Evolutionary conservation across 2,113 vertebrate genomes (phyloP), one percentile per base, ranked within the genome.

Genomic region (Sprattus sprattus): DNA sequence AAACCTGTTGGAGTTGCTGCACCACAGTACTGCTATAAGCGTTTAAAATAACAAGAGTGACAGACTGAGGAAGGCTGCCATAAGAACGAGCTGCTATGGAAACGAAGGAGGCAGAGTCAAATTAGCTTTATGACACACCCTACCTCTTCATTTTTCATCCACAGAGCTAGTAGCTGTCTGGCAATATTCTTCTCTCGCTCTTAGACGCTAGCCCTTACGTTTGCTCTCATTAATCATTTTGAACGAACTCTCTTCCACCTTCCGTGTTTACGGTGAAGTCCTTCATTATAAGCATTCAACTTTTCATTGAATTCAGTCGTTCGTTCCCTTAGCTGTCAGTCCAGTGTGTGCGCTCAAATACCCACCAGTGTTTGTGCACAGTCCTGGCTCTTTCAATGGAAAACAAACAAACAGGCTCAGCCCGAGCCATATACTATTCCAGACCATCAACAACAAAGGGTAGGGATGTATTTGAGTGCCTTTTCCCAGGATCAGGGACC

Each of bases 1-100:
- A 83, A 85, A 81, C 89, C 86, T 90, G 89, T 90, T 90, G 89
- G 87, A 87, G 25, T 67, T 71, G 6, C 64, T 71, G n/a, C 64
- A 28, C 10, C 64, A 32, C 8, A 10, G 8, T 13, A 25, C 64
- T 32, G 64, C 25, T 71, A 7, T 11, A 25, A 71, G 64, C 64
- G 6, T 25, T 25, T 71, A 32, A 71, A 32, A 71, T 32, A 71
- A 87, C 83, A 86, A 88, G 88, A 88, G 87, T 57, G 50, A 67
- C 64, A 45, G 81, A 3, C 64, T 2, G 82, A 83, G 45, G 80
- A 83, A 86, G 84, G 57, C 81, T 80, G 82, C 82, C 47, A 60
- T 87, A 47, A 87, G 85, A 82, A 84, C 75, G 81, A 84, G 89
- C 80, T 60, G 60, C 64, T 84, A 71, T 71, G 25, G 64, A 71